Base-by-base conservation (phyloP, 2,888 invertebrate species). In the Drosophila lutescens region DNA sequence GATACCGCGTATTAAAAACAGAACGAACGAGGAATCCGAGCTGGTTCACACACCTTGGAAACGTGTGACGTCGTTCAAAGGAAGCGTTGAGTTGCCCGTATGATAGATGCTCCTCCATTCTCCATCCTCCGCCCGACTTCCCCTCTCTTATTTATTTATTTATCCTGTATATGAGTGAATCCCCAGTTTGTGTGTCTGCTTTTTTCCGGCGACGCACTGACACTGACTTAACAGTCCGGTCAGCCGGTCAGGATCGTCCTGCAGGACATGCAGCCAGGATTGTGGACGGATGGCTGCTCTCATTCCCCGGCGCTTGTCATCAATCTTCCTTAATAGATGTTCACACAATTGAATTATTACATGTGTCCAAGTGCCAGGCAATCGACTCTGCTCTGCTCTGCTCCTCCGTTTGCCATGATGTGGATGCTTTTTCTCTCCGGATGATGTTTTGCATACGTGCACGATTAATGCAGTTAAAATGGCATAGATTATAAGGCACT, bases 291-390 rank as follows among this genome's bases (percentile, higher is more conserved):
- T 53, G 60, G 46, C 60, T 66, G 32, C 43, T 50, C 68, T 49
- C 41, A 54, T 46, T 72, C 63, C 65, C 59, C 70, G 43, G 51
- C 65, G 78, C 72, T 77, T 83, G 89, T 87, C 90, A 90, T 90
- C 90, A 90, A 90, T 90, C 90, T 90, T 89, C 81, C 84, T 89
- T 89, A 90, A 90, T 90, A 89, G 89, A 89, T 83, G 81, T 88
- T 89, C 85, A 86, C 82, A 89, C 90, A 90, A 89, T 88, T 90
- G 90, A 90, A 89, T 89, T 90, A 89, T 85, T 88, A 84, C 89
- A 86, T 81, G 85, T 89, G 87, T 88, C 88, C 86, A 81, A 80
- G 86, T 86, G 81, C 76, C 79, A 79, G 79, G 79, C 81, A 78
- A 79, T 82, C 82, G 82, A 78, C 82, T 74, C 46, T 6, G 26